A percentile compares a stretch with the other conserved stretches of the same genome.
Evolutionary conservation across 2,888 invertebrate genomes (phyloP).

Genomic region (Galerucella nymphaeae): DNA sequence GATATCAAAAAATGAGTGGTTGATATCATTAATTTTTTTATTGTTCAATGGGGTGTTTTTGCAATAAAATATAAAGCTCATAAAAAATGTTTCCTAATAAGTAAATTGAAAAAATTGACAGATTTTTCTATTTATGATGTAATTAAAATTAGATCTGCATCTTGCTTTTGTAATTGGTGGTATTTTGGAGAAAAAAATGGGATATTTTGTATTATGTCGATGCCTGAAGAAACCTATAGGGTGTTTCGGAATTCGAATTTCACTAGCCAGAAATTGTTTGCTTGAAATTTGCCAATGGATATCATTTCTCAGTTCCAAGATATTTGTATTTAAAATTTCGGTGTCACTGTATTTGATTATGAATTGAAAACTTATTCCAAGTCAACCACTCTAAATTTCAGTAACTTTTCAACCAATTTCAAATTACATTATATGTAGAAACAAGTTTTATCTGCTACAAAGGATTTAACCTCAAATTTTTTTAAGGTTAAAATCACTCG

Average conservation of each 20-base stretch:
- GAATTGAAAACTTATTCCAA: too few relatives aligned
- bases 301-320: too few relatives aligned
- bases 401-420: neutral
- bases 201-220: too few relatives aligned
- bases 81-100: conserved; percentile 32
- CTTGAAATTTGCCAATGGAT: too few relatives aligned
- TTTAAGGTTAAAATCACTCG: conserved; percentile 3
- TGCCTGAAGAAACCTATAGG: too few relatives aligned
- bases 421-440: neutral
- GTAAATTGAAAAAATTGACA: conserved; percentile 32
- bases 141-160: neutral
- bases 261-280: too few relatives aligned
- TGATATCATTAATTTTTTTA: conserved; percentile 10
- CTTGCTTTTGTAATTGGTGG: neutral
- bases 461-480: conserved; percentile 38
- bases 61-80: conserved; percentile 50
- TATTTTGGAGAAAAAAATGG: too few relatives aligned
- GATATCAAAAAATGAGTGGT: conserved; percentile 13
- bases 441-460: conserved; percentile 2
- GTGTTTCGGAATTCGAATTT: too few relatives aligned
- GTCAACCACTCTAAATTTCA: too few relatives aligned
- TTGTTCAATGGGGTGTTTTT: conserved; percentile 51
- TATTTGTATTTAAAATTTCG: too few relatives aligned
- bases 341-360: too few relatives aligned
- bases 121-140: conserved; percentile 19